Conservation (phyloP, 2,888 invertebrate species). For the Hirudinaria manillensis region DNA sequence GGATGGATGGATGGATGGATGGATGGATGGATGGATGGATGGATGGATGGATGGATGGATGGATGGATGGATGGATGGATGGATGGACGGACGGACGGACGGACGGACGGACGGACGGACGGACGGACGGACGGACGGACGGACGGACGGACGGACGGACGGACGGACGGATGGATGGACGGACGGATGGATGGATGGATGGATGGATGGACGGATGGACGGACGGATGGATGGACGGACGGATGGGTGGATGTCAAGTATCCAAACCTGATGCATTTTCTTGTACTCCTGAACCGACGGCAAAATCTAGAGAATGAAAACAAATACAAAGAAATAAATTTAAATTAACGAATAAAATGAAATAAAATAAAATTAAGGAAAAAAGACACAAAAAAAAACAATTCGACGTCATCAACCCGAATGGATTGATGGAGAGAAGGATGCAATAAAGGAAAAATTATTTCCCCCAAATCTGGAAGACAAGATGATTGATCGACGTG, state of each 20-base stretch:
- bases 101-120: neutral
- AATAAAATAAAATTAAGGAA: no score
- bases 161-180: no score
- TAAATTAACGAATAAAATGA: no score
- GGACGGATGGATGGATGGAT: slow-evolving; percentile 4
- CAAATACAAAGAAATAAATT: no score
- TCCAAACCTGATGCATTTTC: neutral
- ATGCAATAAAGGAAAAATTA: no score
- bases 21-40: slow-evolving; percentile 24
- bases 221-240: slow-evolving; percentile 20
- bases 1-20: slow-evolving; percentile 6
- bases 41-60: slow-evolving; percentile 24
- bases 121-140: slow-evolving; percentile 14
- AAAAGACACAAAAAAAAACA: no score
- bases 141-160: slow-evolving; percentile 17
- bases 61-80: slow-evolving; percentile 6
- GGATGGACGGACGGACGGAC: slow-evolving; percentile 9
- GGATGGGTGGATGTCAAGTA: neutral
- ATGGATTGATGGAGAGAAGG: no score
- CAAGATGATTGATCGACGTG: no score
- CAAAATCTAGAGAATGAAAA: neutral
- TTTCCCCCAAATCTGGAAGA: no score
- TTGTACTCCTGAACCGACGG: neutral
- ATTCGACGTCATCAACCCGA: no score
- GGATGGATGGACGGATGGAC: slow-evolving; percentile 22